Evolutionary conservation across 2,113 vertebrate genomes (phyloP).

Genomic region (Casuarius casuarius): DNA sequence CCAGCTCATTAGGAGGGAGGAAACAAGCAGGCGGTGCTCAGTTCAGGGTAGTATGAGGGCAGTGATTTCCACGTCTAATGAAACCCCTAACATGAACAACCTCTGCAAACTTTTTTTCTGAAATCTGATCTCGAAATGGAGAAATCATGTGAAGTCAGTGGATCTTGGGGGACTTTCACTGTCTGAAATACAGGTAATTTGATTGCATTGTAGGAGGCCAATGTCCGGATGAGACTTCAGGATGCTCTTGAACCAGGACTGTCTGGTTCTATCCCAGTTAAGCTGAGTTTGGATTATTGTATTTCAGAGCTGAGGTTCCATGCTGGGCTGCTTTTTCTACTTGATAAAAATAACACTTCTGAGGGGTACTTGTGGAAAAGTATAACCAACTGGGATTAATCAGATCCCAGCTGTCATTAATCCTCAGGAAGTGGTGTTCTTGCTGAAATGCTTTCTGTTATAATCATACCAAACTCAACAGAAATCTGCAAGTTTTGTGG

Average conservation of each 20-base stretch:
- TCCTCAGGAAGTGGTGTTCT: slow-evolving; percentile 63
- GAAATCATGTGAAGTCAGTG: background rate
- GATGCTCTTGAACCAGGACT: background rate
- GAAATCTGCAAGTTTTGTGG: slow-evolving; percentile 51
- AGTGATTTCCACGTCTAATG: background rate
- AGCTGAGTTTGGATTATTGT: background rate
- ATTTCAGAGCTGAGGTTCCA: slow-evolving; percentile 4
- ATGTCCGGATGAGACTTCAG: background rate
- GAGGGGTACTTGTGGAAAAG: background rate
- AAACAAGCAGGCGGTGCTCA: background rate
- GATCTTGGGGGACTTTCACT: background rate
- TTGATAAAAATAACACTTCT: slow-evolving; percentile 49
- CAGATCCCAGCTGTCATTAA: slow-evolving; percentile 61
- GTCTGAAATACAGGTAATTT: background rate
- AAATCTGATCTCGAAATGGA: background rate
- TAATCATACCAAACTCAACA: slow-evolving; percentile 45
- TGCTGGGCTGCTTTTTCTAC: background rate
- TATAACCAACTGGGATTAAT: slow-evolving; percentile 57
- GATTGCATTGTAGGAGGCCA: background rate
- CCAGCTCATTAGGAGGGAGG: background rate
- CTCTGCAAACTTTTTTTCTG: background rate
- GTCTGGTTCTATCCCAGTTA: background rate
- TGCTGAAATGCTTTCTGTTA: slow-evolving; percentile 29
- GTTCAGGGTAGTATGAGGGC: background rate
- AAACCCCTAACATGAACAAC: background rate